Evolutionary conservation across 2,888 invertebrate genomes (phyloP).

Genomic region (Chamaedrilus cognettii): DNA sequence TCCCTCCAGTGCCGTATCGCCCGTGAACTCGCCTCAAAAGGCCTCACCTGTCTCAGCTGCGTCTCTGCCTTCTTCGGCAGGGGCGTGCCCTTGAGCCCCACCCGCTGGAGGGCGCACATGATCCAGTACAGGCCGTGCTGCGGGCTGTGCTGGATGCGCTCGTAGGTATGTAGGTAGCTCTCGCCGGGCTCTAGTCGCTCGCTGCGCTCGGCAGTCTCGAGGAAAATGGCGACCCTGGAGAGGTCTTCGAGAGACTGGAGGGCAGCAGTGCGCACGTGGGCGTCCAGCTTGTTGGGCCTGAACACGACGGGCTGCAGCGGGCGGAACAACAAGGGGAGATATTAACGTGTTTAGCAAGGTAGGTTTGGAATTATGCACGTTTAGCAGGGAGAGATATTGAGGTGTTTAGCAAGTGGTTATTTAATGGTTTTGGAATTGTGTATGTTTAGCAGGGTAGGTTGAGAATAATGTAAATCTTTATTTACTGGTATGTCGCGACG

Average conservation of each 20-base stretch:
- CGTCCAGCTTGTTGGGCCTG: neutral
- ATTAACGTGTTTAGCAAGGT: no score
- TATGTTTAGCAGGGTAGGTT: no score
- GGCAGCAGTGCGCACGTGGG: neutral
- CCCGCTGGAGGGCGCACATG: neutral
- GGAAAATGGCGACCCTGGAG: neutral
- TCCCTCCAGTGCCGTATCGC: constrained; percentile 9
- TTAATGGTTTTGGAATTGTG: no score
- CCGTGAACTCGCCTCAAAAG: neutral
- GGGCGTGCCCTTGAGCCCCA: neutral
- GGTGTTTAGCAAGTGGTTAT: no score
- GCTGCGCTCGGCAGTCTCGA: neutral
- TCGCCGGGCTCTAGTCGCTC: neutral
- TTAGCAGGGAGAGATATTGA: no score
- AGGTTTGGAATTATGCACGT: no score
- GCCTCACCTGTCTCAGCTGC: neutral
- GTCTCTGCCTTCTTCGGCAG: neutral
- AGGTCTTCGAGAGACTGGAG: neutral
- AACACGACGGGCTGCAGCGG: no score
- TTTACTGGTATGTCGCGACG: no score
- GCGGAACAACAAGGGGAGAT: no score
- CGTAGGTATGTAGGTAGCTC: neutral
- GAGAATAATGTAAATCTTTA: no score
- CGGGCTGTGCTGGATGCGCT: neutral
- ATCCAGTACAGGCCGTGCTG: constrained; percentile 4